Evolutionary conservation across 2,113 vertebrate species (phyloP), one percentile per base, ranked within the genome.

Genomic region (Sylvia atricapilla): DNA sequence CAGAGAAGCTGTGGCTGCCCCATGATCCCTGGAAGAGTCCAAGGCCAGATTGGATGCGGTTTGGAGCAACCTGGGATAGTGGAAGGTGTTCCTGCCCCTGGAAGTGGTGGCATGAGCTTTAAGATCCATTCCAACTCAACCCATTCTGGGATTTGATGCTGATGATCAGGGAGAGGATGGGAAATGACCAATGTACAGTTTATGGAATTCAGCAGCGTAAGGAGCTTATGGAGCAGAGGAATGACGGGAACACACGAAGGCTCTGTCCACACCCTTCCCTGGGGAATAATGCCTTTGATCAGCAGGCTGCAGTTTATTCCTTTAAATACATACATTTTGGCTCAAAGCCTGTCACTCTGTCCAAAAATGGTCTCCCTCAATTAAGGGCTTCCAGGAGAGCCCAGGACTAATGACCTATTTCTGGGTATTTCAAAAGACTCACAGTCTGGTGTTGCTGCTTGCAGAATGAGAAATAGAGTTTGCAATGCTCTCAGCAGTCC

Each of bases 1-100:
- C 53, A 82, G n/a, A 68, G 39, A 0, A 68, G 46, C 37, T 53
- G 39, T 21, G 60, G n/a, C 28, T 82, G 60, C 16, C 46, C 20
- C 39, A 53, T n/a, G 7, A 75, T n/a, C 60, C 28, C 39, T 75
- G 62, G 39, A 0, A 75, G 11, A 11, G 8, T 1, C 4, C 79
- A 3, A 62, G 41, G 12, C 30, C 25, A 55, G 41, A 30, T 0
- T 69, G 79, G 69, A 83, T 0, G 0, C 23, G 24, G 11, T 0
- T 53, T 53, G 78, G 78, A 68, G 20, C n/a, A 53, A 0, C 10
- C n/a, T 55, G 55, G 55, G n/a, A 5, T 0, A 1, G 47, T 9
- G n/a, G 30, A 4, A 69, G 47, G 10, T 55, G 55, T 23, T 63
- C n/a, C 30, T 83, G 63, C 14, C 33, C 77, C 25, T 25, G 52